A percentile compares a stretch with the other conserved stretches of the same genome.
phyloP scores from a whole-genome alignment of 2,797 vertebrate genomes.

The Onychomys leucogaster region DNA sequence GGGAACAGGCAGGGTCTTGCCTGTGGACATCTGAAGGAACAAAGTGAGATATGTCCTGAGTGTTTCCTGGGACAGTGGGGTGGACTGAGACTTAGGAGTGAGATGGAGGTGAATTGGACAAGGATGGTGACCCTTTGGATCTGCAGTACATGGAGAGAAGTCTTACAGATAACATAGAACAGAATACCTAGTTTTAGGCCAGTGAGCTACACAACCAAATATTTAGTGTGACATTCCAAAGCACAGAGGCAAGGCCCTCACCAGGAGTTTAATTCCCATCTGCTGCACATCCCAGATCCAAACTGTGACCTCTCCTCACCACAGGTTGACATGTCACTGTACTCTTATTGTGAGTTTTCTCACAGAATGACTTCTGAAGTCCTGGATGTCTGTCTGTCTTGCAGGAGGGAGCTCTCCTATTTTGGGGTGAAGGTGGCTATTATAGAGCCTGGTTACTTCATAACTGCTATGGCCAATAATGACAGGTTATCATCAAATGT shows the following conservation, averaged over 20 bases:
- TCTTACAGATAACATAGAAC: background rate
- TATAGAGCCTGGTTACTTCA: constrained; percentile 83
- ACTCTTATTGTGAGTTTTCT: background rate
- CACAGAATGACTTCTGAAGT: background rate
- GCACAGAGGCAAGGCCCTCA: background rate
- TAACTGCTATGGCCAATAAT: rapidly evolving
- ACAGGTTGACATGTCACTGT: too few species aligned
- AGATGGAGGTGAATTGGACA: too few species aligned
- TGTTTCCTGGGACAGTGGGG: background rate
- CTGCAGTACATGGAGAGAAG: background rate
- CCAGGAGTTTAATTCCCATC: background rate
- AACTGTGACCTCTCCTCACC: background rate
- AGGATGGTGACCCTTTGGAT: background rate
- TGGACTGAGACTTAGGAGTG: background rate
- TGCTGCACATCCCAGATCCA: background rate
- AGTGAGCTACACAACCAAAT: background rate
- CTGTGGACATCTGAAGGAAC: background rate
- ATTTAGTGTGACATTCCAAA: background rate
- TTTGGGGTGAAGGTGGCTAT: constrained; percentile 84
- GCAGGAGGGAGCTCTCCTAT: constrained; percentile 67
- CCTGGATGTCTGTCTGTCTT: background rate
- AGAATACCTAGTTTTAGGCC: background rate
- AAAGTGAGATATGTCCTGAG: too few species aligned
- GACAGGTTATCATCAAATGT: rapidly evolving
- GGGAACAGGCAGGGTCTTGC: background rate